Percentiles rank a stretch among this genome's conserved stretches.
These are phyloP conservation scores for Tetrapedia diversipes DNA, from an alignment of 2,888 invertebrate species.

Conservation along the genomic window DNA sequence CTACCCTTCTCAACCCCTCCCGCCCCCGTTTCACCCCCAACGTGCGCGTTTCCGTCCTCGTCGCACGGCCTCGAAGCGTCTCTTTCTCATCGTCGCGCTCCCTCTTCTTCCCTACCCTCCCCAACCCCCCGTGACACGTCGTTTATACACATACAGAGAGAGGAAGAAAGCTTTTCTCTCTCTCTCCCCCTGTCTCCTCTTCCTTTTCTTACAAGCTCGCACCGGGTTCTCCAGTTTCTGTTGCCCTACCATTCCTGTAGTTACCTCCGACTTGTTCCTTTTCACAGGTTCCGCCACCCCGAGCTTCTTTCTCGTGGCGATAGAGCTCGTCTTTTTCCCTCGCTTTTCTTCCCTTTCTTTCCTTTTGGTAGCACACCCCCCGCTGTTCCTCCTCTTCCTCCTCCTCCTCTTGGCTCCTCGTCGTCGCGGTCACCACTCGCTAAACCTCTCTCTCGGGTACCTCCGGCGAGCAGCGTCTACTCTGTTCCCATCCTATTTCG, in stretches of 20 bases:
- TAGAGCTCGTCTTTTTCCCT: not conserved
- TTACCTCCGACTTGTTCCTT: not conserved
- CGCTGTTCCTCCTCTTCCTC: not conserved
- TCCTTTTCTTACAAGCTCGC: too few species aligned
- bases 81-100: constrained; percentile 23
- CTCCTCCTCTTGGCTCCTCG: too few species aligned
- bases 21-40: not conserved
- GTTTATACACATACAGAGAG: constrained; percentile 41
- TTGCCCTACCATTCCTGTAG: not conserved
- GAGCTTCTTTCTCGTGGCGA: not conserved
- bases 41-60: not conserved
- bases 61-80: not conserved
- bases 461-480: not conserved
- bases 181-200: not conserved
- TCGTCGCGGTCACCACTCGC: too few species aligned
- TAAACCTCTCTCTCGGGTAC: too few species aligned
- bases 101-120: constrained; percentile 24
- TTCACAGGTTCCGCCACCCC: not conserved
- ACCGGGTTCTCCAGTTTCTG: not conserved
- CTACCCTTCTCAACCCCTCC: constrained; percentile 10
- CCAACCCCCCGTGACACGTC: constrained; percentile 27
- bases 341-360: not conserved
- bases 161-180: too few species aligned
- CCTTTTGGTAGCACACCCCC: not conserved
- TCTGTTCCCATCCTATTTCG: constrained; percentile 26